Evolutionary conservation across 2,113 vertebrate species (phyloP).

Genomic region (Centropristis striata): DNA sequence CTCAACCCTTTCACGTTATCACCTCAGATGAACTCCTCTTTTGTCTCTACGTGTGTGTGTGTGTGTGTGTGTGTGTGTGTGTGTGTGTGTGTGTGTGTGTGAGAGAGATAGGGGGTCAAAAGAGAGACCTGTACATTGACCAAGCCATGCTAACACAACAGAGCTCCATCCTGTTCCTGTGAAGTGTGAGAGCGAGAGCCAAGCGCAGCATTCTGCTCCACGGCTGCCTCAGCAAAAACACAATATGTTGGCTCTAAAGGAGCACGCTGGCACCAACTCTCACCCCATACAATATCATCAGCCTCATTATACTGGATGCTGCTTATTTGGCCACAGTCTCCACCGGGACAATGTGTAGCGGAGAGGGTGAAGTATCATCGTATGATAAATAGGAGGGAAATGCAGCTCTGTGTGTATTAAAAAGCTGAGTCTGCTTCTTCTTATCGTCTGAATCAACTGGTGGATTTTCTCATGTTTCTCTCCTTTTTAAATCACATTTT

Average conservation of each 20-base stretch:
- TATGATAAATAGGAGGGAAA: conserved; percentile 44
- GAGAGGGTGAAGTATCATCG: conserved; percentile 1
- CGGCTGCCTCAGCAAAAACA: conserved; percentile 81
- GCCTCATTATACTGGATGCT: conserved; percentile 48
- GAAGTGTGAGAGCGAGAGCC: conserved; percentile 65
- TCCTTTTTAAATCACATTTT: background rate
- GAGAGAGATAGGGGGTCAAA: background rate
- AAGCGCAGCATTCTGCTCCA: conserved; percentile 70
- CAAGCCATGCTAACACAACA: conserved; percentile 22
- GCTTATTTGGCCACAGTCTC: conserved; percentile 42
- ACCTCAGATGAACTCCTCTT: conserved; percentile 1
- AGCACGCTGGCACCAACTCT: conserved; percentile 58
- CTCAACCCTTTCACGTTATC: conserved; percentile 10
- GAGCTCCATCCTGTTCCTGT: conserved; percentile 70
- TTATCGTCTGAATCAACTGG: background rate
- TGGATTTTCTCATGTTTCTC: background rate
- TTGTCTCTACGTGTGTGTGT: background rate
- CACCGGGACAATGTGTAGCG: conserved; percentile 2
- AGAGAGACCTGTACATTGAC: conserved; percentile 13
- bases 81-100: conserved; percentile 6
- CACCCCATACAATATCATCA: conserved; percentile 59
- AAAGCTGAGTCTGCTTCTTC: conserved; percentile 4
- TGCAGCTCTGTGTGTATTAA: background rate
- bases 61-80: conserved; percentile 8
- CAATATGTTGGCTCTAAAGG: conserved; percentile 77